These are phyloP conservation scores for Oncorhynchus keta DNA, from an alignment of 2,113 vertebrate genomes.

Conservation along the genomic window DNA sequence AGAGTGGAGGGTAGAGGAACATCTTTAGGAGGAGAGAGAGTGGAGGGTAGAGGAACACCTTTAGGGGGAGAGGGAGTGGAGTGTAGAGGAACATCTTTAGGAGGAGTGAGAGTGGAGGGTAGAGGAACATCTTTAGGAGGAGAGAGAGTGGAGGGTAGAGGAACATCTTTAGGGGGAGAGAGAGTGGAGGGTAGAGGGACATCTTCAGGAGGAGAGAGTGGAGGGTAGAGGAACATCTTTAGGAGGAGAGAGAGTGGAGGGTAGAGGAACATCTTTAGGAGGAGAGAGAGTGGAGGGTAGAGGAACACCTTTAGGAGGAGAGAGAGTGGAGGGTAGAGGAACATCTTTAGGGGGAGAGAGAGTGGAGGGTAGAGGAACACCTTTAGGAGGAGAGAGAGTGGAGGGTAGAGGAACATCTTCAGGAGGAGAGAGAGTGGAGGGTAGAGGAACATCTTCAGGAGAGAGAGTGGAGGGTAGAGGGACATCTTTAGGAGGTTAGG, in stretches of 20 bases:
- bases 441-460: conserved; percentile 49
- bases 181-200: conserved; percentile 57
- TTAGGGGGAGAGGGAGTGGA: too few species aligned
- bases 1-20: conserved; percentile 57
- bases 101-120: conserved; percentile 51
- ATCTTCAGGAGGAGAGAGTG: too few species aligned
- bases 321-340: conserved; percentile 57
- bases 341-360: too few species aligned
- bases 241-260: conserved; percentile 16
- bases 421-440: conserved; percentile 33
- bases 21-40: too few species aligned
- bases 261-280: conserved; percentile 49
- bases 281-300: conserved; percentile 48
- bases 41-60: conserved; percentile 56
- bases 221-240: too few species aligned
- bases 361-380: background rate
- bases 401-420: too few species aligned
- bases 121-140: conserved; percentile 39
- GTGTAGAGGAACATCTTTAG: conserved; percentile 57
- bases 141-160: conserved; percentile 56
- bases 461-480: conserved; percentile 57
- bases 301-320: conserved; percentile 17
- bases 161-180: background rate
- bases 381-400: too few species aligned
- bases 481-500: background rate